Percentiles rank a stretch among this genome's conserved stretches.
Conservation (phyloP, 2,888 invertebrate genomes). For the Ormyrus pomaceus region DNA sequence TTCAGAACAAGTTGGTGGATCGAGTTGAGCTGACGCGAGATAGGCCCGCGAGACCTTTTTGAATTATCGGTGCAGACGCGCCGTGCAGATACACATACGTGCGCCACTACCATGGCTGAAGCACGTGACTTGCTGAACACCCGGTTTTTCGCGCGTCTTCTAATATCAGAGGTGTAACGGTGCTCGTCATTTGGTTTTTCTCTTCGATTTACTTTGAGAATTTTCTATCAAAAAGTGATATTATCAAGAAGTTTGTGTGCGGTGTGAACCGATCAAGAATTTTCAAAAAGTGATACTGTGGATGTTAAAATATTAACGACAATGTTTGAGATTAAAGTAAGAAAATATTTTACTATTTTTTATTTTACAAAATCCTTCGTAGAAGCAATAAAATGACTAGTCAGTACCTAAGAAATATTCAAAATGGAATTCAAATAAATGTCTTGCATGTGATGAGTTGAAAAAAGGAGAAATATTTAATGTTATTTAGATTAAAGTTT, state of each 20-base stretch:
- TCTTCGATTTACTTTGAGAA: not conserved
- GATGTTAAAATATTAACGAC: constrained; percentile 9
- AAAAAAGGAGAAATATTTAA: no score
- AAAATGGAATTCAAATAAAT: no score
- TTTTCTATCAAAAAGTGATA: constrained; percentile 2
- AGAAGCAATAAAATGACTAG: no score
- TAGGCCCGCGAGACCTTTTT: constrained; percentile 5
- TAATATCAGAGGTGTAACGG: not conserved
- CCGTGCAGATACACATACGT: not conserved
- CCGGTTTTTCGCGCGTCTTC: constrained; percentile 22
- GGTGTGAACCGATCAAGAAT: not conserved
- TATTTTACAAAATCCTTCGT: no score
- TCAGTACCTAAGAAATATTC: no score
- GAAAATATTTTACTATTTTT: not conserved
- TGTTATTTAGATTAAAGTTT: no score
- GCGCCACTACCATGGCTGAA: constrained; percentile 36
- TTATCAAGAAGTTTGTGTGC: constrained; percentile 8
- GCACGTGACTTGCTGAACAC: constrained; percentile 49
- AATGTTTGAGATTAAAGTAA: constrained; percentile 21
- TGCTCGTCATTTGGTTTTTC: not conserved
- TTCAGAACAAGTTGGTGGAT: constrained; percentile 38
- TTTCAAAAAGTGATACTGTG: constrained; percentile 12
- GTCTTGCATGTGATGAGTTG: no score
- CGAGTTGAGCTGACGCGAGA: constrained; percentile 27
- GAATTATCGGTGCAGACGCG: not conserved